A percentile compares a stretch with the other conserved stretches of the same genome.
These are phyloP conservation scores for cat (Felis catus) DNA, from an alignment of 2,113 vertebrate species.

Conservation along the genomic window F.catus_Fca126_mat1.0 CM031419.1:152153501-152154000, in stretches of 20 bases:
- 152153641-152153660: background rate
- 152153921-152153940: background rate
- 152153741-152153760: too few species aligned
- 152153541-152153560: background rate
- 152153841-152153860: too few species aligned
- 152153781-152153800: too few species aligned
- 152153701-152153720: background rate
- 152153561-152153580: background rate
- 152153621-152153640: background rate
- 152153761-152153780: too few species aligned
- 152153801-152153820: too few species aligned
- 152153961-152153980: background rate
- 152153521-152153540: background rate
- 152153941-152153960: conserved; percentile 20
- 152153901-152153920: too few species aligned
- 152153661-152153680: background rate
- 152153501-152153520: background rate
- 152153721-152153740: too few species aligned
- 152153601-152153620: background rate
- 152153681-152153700: background rate
- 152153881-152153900: too few species aligned
- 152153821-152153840: too few species aligned
- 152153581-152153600: background rate
- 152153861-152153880: too few species aligned
- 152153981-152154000: background rate